Evolutionary conservation across 2,797 vertebrate species (phyloP), one percentile per base, ranked within the genome.

Genomic region (Halcyon leucocephala): DNA sequence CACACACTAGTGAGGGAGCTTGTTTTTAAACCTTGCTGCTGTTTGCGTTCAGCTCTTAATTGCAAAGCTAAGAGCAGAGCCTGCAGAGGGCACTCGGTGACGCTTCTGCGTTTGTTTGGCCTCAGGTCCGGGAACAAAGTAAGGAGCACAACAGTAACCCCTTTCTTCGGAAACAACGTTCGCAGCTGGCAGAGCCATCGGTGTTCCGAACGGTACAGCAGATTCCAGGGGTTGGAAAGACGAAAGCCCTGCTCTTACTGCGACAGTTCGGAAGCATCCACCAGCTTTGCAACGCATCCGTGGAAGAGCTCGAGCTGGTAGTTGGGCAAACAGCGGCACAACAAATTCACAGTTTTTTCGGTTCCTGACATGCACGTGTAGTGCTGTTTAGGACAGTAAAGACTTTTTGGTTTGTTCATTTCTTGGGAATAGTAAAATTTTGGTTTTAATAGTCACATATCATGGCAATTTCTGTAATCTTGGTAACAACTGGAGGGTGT

Each of bases 161-260:
- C 2, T 99, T 99, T 78, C 90, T 98, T 16, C 91, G 71, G 42
- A 98, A 86, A 77, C 98, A 80, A 18, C 67, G 77, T 1, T 73
- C 97, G 10, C 91, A 46, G 67, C 94, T 97, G 18, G 73, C 97
- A 6, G 99, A 99, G 66, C 93, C 98, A 0, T 90, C 97, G 9
- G 73, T 99, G 41, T 93, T 99, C 46, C 97, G 94, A 49, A 92
- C 98, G 0, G 98, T 99, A 35, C 99, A 98, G 90, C 98, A 97
- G 76, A 98, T 99, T 44, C 99, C 99, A 12, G 99, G 98, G 3
- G 98, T 99, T 5, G 99, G 99, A 4, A 98, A 96, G 86, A 97
- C 98, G 13, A 99, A 99, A 97, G 99, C 99, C 39, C 83, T 97
- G 66, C 97, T 98, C 7, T 96, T 99, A 16, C 98, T 99, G 29